Evolutionary conservation across 2,113 vertebrate species (phyloP).

Genomic region (Boleophthalmus pectinirostris): DNA sequence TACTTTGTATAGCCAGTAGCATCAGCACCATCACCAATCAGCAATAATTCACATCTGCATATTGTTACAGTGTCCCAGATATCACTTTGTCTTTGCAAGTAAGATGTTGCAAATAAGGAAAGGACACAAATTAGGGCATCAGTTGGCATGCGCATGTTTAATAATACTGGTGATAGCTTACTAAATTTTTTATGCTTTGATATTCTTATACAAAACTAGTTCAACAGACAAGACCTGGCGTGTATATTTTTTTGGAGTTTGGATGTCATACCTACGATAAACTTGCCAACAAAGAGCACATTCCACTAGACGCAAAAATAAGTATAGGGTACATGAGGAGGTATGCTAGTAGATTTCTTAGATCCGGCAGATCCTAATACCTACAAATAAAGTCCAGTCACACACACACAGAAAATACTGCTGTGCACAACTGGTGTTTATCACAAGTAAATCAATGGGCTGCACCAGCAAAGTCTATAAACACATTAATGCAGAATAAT

Average conservation of each 20-base stretch:
- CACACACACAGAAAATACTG: background rate
- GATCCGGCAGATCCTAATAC: background rate
- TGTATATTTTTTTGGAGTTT: slow-evolving; percentile 1
- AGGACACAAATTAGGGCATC: slow-evolving; percentile 35
- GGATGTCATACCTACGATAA: background rate
- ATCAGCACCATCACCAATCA: background rate
- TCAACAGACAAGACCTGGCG: background rate
- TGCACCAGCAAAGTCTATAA: slow-evolving; percentile 9
- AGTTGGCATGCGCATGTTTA: slow-evolving; percentile 9
- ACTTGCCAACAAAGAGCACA: background rate
- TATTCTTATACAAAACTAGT: slow-evolving; percentile 3
- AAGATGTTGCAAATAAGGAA: slow-evolving; percentile 35
- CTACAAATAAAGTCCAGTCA: background rate
- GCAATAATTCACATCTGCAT: background rate
- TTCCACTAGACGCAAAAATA: background rate
- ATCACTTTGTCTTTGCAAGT: slow-evolving; percentile 23
- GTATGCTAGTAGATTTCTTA: background rate
- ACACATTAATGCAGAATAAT: slow-evolving; percentile 17
- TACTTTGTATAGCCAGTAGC: background rate
- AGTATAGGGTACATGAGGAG: background rate
- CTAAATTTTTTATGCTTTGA: background rate
- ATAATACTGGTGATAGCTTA: slow-evolving; percentile 16
- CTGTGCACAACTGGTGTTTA: slow-evolving; percentile 3
- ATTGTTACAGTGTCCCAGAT: slow-evolving; percentile 33
- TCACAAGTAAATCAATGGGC: slow-evolving; percentile 1